These are phyloP conservation scores for Agriopis aurantiaria DNA, from an alignment of 2,888 invertebrate genomes.

Conservation along the genomic window DNA sequence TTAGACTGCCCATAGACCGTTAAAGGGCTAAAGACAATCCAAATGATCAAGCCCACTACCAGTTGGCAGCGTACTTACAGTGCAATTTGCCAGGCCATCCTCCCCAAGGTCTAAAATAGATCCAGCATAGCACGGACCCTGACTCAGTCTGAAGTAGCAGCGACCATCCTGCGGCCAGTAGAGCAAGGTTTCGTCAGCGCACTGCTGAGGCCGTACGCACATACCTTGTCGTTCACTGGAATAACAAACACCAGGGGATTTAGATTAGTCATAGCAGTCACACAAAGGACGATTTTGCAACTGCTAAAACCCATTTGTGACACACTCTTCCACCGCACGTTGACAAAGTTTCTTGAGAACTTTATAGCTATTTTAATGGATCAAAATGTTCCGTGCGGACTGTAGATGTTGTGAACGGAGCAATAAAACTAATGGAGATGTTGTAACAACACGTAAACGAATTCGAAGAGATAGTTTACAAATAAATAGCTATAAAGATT, in stretches of 20 bases:
- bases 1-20: too few relatives aligned
- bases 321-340: not conserved
- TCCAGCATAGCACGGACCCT: slow-evolving; percentile 92
- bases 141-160: slow-evolving; percentile 90
- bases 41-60: too few relatives aligned
- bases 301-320: slow-evolving; percentile 10
- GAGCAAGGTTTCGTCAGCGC: slow-evolving; percentile 88
- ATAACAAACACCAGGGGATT: slow-evolving; percentile 48
- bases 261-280: slow-evolving; percentile 31
- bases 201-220: slow-evolving; percentile 89
- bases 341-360: not conserved
- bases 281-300: slow-evolving; percentile 24
- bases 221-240: slow-evolving; percentile 90
- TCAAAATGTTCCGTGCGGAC: slow-evolving; percentile 1
- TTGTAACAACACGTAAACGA: slow-evolving; percentile 22
- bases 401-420: not conserved
- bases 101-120: slow-evolving; percentile 88
- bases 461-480: slow-evolving; percentile 22
- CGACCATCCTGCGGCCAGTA: slow-evolving; percentile 92
- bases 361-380: slow-evolving; percentile 13
- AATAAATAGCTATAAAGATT: slow-evolving; percentile 35
- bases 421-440: slow-evolving; percentile 25
- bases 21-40: too few relatives aligned
- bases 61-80: too few relatives aligned
- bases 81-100: slow-evolving; percentile 89